Conservation (phyloP, 2,113 vertebrate genomes). For the Tetrao urogallus region DNA sequence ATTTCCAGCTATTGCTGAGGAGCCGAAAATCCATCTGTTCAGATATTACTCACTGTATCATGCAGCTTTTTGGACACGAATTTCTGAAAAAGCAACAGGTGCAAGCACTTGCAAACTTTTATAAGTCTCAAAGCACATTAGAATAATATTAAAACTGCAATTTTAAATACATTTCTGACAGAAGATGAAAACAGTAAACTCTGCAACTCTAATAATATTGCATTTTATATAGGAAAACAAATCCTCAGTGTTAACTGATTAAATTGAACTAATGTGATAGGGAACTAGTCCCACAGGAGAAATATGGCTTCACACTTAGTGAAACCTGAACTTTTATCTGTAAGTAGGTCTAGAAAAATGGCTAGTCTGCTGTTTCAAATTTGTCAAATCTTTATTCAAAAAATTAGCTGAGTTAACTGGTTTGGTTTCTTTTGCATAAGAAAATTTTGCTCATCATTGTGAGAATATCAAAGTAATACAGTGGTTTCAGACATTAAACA, state of each 20-base stretch:
- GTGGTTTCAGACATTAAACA: not conserved
- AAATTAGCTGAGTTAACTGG: not conserved
- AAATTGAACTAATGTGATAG: not conserved
- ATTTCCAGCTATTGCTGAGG: conserved; percentile 42
- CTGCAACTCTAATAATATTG: not conserved
- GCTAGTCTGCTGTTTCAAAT: not conserved
- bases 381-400: not conserved
- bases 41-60: conserved; percentile 27
- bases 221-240: not conserved
- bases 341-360: not conserved
- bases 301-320: not conserved
- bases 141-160: not conserved
- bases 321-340: not conserved
- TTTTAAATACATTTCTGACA: conserved; percentile 13
- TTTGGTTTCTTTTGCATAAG: not conserved
- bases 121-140: not conserved
- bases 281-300: not conserved
- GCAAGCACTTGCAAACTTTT: not conserved
- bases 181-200: not conserved
- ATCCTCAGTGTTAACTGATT: not conserved
- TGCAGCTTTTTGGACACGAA: not conserved
- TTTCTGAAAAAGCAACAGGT: not conserved
- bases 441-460: not conserved
- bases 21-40: conserved; percentile 55
- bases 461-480: not conserved